Evolutionary conservation across 2,797 vertebrate species (phyloP).

Genomic region (Amblyraja radiata): DNA sequence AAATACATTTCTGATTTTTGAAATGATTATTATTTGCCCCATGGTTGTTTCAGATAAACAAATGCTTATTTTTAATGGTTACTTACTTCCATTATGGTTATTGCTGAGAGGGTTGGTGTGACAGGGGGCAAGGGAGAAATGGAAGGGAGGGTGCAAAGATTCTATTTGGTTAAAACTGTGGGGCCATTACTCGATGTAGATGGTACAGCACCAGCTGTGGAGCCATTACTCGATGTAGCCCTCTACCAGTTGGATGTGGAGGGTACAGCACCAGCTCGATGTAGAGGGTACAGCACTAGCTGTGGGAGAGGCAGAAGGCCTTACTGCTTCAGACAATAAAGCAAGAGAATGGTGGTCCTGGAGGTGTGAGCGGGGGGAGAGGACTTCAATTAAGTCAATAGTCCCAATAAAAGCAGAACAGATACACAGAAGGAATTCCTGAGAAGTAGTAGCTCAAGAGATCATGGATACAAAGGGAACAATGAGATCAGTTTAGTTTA

Average conservation of each 20-base stretch:
- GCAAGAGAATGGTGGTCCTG: neutral
- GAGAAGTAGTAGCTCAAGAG: neutral
- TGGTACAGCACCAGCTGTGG: neutral
- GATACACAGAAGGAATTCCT: neutral
- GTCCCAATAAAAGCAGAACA: neutral
- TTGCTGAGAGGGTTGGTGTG: neutral
- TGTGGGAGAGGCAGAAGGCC: neutral
- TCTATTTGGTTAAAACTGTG: neutral
- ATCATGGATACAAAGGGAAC: neutral
- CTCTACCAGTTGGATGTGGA: too few species aligned
- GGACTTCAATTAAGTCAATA: neutral
- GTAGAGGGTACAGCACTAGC: too few species aligned
- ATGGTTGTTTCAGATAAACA: conserved; percentile 25
- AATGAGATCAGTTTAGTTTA: too few species aligned
- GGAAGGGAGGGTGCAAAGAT: neutral
- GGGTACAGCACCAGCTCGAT: too few species aligned
- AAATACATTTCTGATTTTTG: conserved; percentile 15
- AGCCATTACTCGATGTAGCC: too few species aligned
- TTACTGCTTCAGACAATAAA: neutral
- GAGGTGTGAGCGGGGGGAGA: too few species aligned
- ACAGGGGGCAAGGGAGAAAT: neutral
- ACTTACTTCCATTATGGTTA: neutral
- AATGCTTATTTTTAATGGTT: neutral
- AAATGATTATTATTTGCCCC: conserved; percentile 22
- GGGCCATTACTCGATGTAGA: too few species aligned